A percentile compares a stretch with the other conserved stretches of the same genome.
These are phyloP conservation scores for Melanotaenia duboulayi DNA, from an alignment of 2,113 vertebrate genomes.

Conservation along the genomic window DNA sequence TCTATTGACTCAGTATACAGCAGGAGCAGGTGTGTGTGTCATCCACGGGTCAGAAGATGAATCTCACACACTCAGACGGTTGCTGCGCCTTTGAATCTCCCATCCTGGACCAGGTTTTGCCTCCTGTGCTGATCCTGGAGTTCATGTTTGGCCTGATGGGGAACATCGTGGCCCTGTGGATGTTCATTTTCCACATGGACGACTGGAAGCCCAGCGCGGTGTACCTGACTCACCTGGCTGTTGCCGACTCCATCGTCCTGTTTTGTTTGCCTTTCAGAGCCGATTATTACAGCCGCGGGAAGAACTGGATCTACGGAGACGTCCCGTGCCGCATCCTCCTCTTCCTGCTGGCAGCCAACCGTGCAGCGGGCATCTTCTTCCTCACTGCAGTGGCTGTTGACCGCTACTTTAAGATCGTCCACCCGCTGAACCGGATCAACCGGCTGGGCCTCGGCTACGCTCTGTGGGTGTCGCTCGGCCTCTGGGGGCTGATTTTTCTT, in stretches of 20 bases:
- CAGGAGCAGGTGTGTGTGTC: background rate
- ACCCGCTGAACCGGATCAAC: constrained; percentile 76
- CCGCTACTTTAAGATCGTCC: constrained; percentile 84
- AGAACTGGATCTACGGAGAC: constrained; percentile 83
- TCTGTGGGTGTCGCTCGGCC: constrained; percentile 65
- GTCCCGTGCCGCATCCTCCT: constrained; percentile 78
- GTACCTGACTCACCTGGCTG: constrained; percentile 83
- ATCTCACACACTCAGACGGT: background rate
- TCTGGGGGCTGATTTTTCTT: constrained; percentile 79
- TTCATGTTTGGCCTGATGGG: constrained; percentile 81
- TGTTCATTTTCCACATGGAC: constrained; percentile 82
- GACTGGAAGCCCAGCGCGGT: constrained; percentile 82
- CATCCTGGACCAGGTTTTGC: constrained; percentile 71
- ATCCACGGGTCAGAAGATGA: constrained; percentile 37
- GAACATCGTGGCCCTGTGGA: constrained; percentile 79
- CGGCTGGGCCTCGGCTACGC: constrained; percentile 74
- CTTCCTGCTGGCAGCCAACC: constrained; percentile 80
- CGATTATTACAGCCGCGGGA: constrained; percentile 81
- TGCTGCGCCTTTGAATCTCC: constrained; percentile 82
- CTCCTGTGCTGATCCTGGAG: constrained; percentile 81
- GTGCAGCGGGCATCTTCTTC: constrained; percentile 83
- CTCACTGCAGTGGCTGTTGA: constrained; percentile 84
- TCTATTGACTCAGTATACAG: constrained; percentile 31
- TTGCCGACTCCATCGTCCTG: constrained; percentile 81
- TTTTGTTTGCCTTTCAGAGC: constrained; percentile 84